Percentiles rank a stretch among this genome's conserved stretches.
phyloP scores from a whole-genome alignment of 2,888 invertebrate genomes.

The Macrophya alboannulata region DNA sequence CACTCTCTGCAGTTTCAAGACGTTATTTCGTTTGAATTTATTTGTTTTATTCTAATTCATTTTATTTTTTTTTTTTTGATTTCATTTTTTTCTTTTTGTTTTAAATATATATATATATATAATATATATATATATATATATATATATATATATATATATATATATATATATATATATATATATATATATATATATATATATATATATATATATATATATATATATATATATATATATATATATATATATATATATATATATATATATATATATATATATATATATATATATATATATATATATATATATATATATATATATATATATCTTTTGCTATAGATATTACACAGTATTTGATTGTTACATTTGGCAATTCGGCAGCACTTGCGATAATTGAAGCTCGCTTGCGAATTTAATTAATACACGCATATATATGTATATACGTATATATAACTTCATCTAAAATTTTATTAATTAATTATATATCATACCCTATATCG shows the following conservation, averaged over 20 bases:
- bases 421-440: neutral
- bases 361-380: slow-evolving; percentile 76
- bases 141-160: no score
- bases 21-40: neutral
- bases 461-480: neutral
- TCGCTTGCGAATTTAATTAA: slow-evolving; percentile 62
- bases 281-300: no score
- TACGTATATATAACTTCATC: neutral
- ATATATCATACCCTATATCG: neutral
- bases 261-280: no score
- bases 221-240: neutral
- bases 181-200: no score
- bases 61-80: neutral
- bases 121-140: no score
- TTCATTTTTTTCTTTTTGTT: slow-evolving; percentile 57
- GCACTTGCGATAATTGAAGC: slow-evolving; percentile 73
- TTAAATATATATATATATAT: no score
- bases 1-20: neutral
- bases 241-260: no score
- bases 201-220: no score
- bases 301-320: no score
- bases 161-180: no score
- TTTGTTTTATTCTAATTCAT: no score
- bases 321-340: no score
- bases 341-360: slow-evolving; percentile 69